Percentiles rank a stretch among this genome's conserved stretches.
phyloP scores from a whole-genome alignment of 2,888 invertebrate genomes.

The Drosophila neotestacea region DNA sequence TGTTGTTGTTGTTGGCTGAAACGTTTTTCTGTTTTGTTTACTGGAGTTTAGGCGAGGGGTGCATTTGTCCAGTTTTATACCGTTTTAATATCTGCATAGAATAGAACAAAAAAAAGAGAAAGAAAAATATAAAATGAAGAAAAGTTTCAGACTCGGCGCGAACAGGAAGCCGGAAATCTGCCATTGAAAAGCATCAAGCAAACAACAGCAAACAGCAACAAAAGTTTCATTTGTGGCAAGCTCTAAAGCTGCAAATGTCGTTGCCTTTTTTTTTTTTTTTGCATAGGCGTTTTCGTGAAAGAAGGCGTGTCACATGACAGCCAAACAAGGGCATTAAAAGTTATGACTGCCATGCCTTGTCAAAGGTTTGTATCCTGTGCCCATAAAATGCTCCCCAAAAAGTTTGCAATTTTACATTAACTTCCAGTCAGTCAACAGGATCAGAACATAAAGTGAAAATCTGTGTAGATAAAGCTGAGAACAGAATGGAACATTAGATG shows the following conservation, averaged over 20 bases:
- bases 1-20: conserved; percentile 18
- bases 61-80: conserved; percentile 51
- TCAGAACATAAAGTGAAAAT: conserved; percentile 52
- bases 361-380: conserved; percentile 62
- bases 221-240: conserved; percentile 75
- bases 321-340: conserved; percentile 64
- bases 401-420: conserved; percentile 56
- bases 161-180: conserved; percentile 68
- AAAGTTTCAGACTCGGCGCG: conserved; percentile 36
- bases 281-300: not conserved
- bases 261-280: conserved; percentile 12
- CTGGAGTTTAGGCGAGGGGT: conserved; percentile 3
- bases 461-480: conserved; percentile 43
- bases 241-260: conserved; percentile 69
- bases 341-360: conserved; percentile 73
- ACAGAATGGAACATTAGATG: not conserved
- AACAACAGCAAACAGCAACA: conserved; percentile 48
- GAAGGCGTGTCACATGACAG: conserved; percentile 60
- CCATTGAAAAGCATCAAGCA: conserved; percentile 73
- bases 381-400: conserved; percentile 51
- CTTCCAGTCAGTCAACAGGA: conserved; percentile 38
- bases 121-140: not conserved
- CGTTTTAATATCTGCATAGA: conserved; percentile 62
- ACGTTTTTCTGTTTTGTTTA: conserved; percentile 27
- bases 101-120: conserved; percentile 25